Evolutionary conservation across 2,797 vertebrate genomes (phyloP).

Genomic region (Lemur catta): DNA sequence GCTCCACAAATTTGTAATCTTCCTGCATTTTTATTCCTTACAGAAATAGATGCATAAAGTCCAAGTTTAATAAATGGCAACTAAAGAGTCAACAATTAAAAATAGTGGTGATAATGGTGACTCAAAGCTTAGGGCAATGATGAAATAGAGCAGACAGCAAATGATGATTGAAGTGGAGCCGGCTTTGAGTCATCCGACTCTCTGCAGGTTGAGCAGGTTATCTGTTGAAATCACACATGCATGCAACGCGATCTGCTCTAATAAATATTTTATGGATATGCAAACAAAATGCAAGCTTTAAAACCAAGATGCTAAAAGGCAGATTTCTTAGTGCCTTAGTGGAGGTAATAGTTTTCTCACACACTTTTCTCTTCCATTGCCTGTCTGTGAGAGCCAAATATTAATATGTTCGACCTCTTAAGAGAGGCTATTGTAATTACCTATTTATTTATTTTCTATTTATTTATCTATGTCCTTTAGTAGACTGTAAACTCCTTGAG

Average conservation of each 20-base stretch:
- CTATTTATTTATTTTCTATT: neutral
- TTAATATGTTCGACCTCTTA: neutral
- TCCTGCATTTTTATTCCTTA: neutral
- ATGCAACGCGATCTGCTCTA: neutral
- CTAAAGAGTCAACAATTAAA: conserved; percentile 4
- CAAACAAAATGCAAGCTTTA: neutral
- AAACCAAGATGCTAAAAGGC: neutral
- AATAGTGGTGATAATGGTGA: neutral
- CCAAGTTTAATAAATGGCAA: neutral
- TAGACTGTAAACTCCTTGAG: neutral
- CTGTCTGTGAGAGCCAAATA: neutral
- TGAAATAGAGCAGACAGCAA: neutral
- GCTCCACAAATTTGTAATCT: neutral
- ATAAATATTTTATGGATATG: neutral
- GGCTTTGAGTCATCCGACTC: neutral
- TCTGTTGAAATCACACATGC: conserved; percentile 14
- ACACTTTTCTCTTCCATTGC: neutral
- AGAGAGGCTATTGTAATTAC: neutral
- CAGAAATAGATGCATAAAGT: neutral
- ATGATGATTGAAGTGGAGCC: neutral
- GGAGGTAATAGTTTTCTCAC: neutral
- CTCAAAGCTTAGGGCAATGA: neutral
- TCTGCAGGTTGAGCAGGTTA: neutral
- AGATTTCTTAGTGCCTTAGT: neutral
- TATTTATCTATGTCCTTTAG: neutral